Percentiles rank a stretch among this genome's conserved stretches.
Conservation (phyloP, 2,113 vertebrate genomes). For the Chelonoidis abingdonii region DNA sequence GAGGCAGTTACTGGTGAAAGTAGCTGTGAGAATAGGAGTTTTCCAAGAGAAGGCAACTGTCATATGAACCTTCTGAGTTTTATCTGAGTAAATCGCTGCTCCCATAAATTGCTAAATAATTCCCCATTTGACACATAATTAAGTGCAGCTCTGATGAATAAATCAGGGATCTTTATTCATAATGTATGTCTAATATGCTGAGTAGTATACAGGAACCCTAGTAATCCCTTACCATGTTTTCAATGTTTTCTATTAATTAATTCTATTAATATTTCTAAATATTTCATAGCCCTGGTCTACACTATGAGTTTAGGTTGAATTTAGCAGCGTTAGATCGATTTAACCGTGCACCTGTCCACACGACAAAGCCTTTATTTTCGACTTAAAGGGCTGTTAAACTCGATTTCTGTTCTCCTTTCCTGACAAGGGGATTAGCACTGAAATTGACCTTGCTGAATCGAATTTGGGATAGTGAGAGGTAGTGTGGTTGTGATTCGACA, state of each 20-base stretch:
- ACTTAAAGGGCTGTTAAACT: too few species aligned
- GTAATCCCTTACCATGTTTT: neutral
- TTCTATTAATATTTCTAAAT: neutral
- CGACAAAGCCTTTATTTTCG: too few species aligned
- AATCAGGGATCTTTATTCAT: neutral
- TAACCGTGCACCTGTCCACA: too few species aligned
- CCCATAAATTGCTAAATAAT: neutral
- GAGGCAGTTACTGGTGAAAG: neutral
- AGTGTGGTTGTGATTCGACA: too few species aligned
- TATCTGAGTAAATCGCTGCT: neutral
- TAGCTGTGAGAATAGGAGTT: neutral
- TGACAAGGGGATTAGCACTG: too few species aligned
- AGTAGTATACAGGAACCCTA: neutral
- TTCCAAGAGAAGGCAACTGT: neutral
- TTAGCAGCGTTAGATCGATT: too few species aligned
- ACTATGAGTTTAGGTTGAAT: too few species aligned
- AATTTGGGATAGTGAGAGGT: too few species aligned
- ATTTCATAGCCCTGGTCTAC: neutral
- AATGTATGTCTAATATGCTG: neutral
- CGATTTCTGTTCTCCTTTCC: too few species aligned
- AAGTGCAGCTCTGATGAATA: neutral
- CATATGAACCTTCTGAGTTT: neutral
- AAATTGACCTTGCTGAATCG: too few species aligned
- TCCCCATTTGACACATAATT: neutral
- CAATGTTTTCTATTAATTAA: neutral